phyloP scores from a whole-genome alignment of 2,888 invertebrate genomes.

The Lamellibrachia columna region DNA sequence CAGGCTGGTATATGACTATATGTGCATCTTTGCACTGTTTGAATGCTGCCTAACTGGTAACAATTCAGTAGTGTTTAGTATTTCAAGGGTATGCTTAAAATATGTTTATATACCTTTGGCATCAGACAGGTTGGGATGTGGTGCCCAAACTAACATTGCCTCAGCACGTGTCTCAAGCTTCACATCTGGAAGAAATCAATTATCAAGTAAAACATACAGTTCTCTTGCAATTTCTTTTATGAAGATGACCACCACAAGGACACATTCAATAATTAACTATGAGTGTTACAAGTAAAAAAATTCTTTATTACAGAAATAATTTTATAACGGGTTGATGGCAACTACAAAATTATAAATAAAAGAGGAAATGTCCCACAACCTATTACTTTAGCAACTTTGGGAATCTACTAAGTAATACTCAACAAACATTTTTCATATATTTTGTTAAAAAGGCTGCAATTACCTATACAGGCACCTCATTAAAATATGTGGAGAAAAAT shows the following conservation, averaged over 20 bases:
- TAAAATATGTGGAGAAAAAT: too few relatives aligned
- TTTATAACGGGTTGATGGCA: neutral
- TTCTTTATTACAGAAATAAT: neutral
- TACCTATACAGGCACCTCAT: neutral
- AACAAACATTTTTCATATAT: neutral
- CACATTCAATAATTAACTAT: neutral
- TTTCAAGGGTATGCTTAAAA: slow-evolving; percentile 19
- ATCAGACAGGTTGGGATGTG: slow-evolving; percentile 88
- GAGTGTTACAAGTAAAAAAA: neutral
- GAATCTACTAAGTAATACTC: neutral
- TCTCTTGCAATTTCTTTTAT: neutral
- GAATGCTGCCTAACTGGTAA: neutral
- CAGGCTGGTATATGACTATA: neutral
- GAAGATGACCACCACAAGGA: neutral
- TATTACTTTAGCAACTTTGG: neutral
- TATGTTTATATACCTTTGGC: slow-evolving; percentile 78
- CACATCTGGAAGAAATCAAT: slow-evolving; percentile 45
- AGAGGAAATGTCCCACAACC: neutral
- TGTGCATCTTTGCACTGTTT: neutral
- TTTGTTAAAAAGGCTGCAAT: neutral
- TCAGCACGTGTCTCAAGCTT: slow-evolving; percentile 67
- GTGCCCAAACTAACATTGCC: slow-evolving; percentile 95
- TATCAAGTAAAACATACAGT: neutral
- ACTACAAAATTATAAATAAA: too few relatives aligned
- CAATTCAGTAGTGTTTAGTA: neutral